Evolutionary conservation across 2,888 invertebrate species (phyloP), one percentile per base, ranked within the genome.

Genomic region (Diaphora mendica): DNA sequence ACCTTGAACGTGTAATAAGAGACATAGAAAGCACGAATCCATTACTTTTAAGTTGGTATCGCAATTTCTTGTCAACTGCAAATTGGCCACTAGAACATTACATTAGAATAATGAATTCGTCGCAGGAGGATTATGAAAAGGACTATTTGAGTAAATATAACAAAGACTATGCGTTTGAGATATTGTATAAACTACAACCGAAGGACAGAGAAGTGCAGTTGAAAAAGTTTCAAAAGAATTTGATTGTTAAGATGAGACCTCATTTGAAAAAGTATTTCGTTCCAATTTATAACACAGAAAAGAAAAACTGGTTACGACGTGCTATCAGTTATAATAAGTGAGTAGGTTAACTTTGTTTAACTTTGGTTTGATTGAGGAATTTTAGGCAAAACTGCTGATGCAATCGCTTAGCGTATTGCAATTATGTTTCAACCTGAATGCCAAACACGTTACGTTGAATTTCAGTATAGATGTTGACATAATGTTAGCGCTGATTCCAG

Each of bases 161-260:
- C 30, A 44, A 67, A 62, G n/a, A 68, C 23, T 72, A 23, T 62
- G 62, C 33, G n/a, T 33, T 39, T 59, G 26, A 15, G 11, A 13
- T 35, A 0, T 62, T 72, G 11, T 35, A 64, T 39, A 20, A 13
- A 33, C 62, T 62, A 2, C 7, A 59, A 0, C 59, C 17, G 30
- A 33, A 67, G 20, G 59, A 44, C 30, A 67, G 67, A 33, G 39
- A 67, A 8, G 30, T 15, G 15, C n/a, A 35, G 20, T 23, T 72
- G 11, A 59, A 39, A 72, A 20, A 67, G 9, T 68, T 72, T 33
- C 67, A 67, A 48, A 42, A 11, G 15, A 44, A 62, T 67, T 30
- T 72, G 0, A 67, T 72, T 17, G n/a, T 67, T 1, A 68, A 44
- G 23, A 72, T 72, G 72, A 72, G 44, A 44, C 72, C 72, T 13